These are phyloP conservation scores for Euthynnus affinis DNA, from an alignment of 2,797 vertebrate genomes.

Conservation along the genomic window DNA sequence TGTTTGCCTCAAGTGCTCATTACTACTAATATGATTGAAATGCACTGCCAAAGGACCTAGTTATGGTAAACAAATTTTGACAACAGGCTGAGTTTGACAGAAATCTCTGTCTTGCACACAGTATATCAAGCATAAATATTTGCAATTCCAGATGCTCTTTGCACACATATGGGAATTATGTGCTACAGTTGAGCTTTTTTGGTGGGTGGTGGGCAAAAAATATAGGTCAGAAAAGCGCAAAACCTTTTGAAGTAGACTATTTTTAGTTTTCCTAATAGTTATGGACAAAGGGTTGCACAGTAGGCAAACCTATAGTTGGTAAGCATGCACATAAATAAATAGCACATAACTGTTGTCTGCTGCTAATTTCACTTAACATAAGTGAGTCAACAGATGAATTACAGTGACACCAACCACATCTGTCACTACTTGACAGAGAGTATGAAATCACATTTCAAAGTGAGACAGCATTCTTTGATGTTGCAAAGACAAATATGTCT, in stretches of 20 bases:
- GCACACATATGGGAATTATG: not conserved
- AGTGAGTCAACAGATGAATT: slow-evolving; percentile 29
- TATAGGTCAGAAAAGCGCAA: not conserved
- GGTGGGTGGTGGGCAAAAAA: not conserved
- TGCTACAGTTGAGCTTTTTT: not conserved
- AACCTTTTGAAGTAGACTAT: not conserved
- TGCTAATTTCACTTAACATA: slow-evolving; percentile 4
- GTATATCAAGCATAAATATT: slow-evolving; percentile 38
- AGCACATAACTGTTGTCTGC: not conserved
- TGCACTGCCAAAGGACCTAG: not conserved
- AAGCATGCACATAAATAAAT: not conserved
- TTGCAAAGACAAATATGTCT: not conserved
- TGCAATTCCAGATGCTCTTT: slow-evolving; percentile 25
- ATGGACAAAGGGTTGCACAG: not conserved
- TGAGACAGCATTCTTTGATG: not conserved
- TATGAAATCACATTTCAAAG: slow-evolving; percentile 37
- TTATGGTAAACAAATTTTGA: slow-evolving; percentile 31
- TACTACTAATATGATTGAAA: slow-evolving; percentile 26
- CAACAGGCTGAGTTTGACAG: slow-evolving; percentile 18
- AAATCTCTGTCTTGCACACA: slow-evolving; percentile 13
- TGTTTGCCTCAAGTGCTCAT: slow-evolving; percentile 34
- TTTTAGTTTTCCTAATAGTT: no score
- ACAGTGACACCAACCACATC: slow-evolving; percentile 17
- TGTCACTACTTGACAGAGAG: slow-evolving; percentile 20
- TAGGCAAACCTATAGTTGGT: not conserved